Evolutionary conservation across 2,113 vertebrate species (phyloP).

Genomic region (Tachuris rubrigastra): DNA sequence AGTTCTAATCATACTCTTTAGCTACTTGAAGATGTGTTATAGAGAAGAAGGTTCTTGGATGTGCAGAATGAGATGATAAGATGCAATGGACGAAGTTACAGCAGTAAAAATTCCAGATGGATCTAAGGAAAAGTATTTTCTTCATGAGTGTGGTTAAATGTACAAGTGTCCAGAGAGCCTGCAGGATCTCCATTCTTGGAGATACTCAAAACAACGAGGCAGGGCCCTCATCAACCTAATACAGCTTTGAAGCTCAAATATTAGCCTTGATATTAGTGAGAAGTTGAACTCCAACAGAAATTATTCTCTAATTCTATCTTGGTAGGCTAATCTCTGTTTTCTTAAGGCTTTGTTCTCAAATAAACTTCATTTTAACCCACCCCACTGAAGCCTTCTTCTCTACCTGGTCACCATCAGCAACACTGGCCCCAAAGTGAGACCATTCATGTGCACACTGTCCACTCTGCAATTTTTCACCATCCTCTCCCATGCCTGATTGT

Average conservation of each 20-base stretch:
- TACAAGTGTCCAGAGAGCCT: not conserved
- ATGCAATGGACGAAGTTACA: not conserved
- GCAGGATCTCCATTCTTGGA: not conserved
- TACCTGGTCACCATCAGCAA: not conserved
- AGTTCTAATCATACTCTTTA: not conserved
- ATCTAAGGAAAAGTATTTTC: not conserved
- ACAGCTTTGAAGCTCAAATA: not conserved
- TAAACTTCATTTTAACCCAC: not conserved
- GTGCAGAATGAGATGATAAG: not conserved
- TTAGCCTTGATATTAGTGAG: not conserved
- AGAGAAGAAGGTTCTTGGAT: not conserved
- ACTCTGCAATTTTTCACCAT: not conserved
- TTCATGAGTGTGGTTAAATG: not conserved
- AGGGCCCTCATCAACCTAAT: not conserved
- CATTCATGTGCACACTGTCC: accelerated
- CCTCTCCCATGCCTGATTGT: not conserved
- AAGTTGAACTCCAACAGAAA: not conserved
- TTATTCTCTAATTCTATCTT: not conserved
- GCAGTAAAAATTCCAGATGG: not conserved
- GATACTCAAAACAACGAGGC: not conserved
- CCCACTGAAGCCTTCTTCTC: not conserved
- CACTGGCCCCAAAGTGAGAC: not conserved
- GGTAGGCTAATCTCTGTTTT: not conserved
- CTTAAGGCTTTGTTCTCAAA: not conserved
- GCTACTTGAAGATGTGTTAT: not conserved